These are phyloP conservation scores for Coenonympha arcania DNA, from an alignment of 2,888 invertebrate genomes.

Conservation along the genomic window DNA sequence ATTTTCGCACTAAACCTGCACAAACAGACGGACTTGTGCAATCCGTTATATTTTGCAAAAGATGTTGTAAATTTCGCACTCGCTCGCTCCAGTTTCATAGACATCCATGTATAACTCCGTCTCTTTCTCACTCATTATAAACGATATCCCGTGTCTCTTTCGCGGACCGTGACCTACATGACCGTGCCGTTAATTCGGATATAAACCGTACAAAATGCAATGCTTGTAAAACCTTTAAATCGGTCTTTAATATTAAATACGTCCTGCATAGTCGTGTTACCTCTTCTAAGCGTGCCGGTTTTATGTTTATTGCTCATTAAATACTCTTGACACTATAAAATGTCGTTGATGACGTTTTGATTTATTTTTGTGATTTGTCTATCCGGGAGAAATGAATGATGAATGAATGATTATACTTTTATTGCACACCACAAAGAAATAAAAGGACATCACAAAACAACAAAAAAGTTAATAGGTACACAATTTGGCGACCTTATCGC, in stretches of 20 bases:
- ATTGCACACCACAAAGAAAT: too few relatives aligned
- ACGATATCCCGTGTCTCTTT: constrained; percentile 16
- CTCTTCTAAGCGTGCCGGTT: not conserved
- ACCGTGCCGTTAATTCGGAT: constrained; percentile 49
- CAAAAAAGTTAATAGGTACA: too few relatives aligned
- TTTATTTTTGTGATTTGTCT: not conserved
- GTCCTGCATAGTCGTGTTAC: not conserved
- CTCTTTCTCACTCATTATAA: constrained; percentile 30
- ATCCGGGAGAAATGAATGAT: too few relatives aligned
- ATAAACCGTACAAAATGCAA: constrained; percentile 32
- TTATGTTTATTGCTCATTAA: not conserved
- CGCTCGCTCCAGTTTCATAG: constrained; percentile 22
- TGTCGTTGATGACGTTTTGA: too few relatives aligned
- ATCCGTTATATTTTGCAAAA: constrained; percentile 16
- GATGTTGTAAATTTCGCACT: constrained; percentile 19
- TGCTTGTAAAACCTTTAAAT: not conserved
- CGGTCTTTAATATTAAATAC: not conserved
- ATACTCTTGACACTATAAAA: not conserved
- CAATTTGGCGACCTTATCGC: too few relatives aligned
- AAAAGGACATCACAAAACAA: too few relatives aligned
- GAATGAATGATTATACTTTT: too few relatives aligned
- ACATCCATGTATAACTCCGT: constrained; percentile 20
- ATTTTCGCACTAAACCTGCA: constrained; percentile 1
- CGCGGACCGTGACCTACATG: constrained; percentile 62
- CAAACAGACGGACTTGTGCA: not conserved